phyloP scores from a whole-genome alignment of 2,888 invertebrate species.

The Lysandra coridon region DNA sequence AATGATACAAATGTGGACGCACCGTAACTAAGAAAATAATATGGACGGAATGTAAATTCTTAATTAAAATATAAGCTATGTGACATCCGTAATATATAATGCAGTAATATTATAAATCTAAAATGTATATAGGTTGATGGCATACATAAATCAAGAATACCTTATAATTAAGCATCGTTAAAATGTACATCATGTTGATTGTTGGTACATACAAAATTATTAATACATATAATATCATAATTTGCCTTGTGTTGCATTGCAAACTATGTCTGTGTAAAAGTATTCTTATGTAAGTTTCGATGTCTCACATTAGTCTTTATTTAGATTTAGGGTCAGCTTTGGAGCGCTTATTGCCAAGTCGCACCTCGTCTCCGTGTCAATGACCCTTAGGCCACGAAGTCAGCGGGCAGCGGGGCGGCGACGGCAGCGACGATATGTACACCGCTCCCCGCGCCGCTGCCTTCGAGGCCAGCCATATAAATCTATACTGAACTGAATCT shows the following conservation, averaged over 20 bases:
- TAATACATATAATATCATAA: background rate
- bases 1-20: too few relatives aligned
- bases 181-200: background rate
- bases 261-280: background rate
- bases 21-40: slow-evolving; percentile 64
- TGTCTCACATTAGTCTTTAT: slow-evolving; percentile 8
- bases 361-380: background rate
- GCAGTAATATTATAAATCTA: slow-evolving; percentile 3
- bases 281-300: slow-evolving; percentile 7
- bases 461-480: too few relatives aligned
- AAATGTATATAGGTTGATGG: background rate
- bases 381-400: too few relatives aligned
- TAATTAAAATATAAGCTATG: slow-evolving; percentile 58
- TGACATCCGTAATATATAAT: slow-evolving; percentile 28
- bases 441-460: too few relatives aligned
- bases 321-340: background rate
- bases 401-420: too few relatives aligned
- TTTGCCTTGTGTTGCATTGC: background rate
- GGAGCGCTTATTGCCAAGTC: background rate
- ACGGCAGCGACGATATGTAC: too few relatives aligned
- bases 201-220: background rate
- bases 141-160: background rate
- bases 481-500: too few relatives aligned
- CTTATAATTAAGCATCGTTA: background rate
- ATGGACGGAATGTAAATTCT: slow-evolving; percentile 80